These are phyloP conservation scores for Drosophila buzzatii DNA, from an alignment of 2,888 invertebrate species.

Conservation along the genomic window DNA sequence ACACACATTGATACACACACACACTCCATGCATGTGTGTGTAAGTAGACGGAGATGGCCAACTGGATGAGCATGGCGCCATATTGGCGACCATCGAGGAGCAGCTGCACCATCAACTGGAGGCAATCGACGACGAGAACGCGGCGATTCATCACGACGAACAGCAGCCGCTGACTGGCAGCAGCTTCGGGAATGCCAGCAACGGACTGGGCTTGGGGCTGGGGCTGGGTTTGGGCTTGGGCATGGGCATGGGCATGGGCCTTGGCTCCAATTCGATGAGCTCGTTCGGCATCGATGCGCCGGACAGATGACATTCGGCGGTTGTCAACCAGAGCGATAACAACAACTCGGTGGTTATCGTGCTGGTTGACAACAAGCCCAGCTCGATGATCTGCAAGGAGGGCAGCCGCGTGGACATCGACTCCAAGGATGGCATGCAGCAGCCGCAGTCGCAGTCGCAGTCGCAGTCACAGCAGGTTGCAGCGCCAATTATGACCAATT, in stretches of 20 bases:
- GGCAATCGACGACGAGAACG: conserved; percentile 83
- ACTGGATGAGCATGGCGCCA: conserved; percentile 67
- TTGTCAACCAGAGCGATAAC: conserved; percentile 83
- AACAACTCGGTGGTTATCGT: conserved; percentile 85
- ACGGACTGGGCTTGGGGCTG: conserved; percentile 19
- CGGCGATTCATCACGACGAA: conserved; percentile 83
- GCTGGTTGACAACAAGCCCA: conserved; percentile 85
- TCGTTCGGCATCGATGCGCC: conserved; percentile 72
- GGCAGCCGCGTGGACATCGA: conserved; percentile 72
- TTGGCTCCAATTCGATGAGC: conserved; percentile 74
- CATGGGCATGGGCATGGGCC: conserved; percentile 30
- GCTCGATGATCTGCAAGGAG: conserved; percentile 84
- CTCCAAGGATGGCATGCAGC: conserved; percentile 38
- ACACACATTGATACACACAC: conserved; percentile 22
- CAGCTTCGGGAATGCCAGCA: conserved; percentile 71
- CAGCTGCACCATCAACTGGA: conserved; percentile 68
- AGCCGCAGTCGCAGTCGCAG: conserved; percentile 1
- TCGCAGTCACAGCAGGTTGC: conserved; percentile 28
- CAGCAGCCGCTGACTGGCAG: conserved; percentile 84
- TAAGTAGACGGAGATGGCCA: conserved; percentile 33
- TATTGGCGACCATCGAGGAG: conserved; percentile 82
- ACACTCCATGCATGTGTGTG: conserved; percentile 28
- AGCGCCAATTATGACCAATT: conserved; percentile 55
- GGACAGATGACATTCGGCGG: conserved; percentile 85
- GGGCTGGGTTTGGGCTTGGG: conserved; percentile 34